Evolutionary conservation across 2,797 vertebrate species (phyloP), one percentile per base, ranked within the genome.

Genomic region (Enteromius anoplus): DNA sequence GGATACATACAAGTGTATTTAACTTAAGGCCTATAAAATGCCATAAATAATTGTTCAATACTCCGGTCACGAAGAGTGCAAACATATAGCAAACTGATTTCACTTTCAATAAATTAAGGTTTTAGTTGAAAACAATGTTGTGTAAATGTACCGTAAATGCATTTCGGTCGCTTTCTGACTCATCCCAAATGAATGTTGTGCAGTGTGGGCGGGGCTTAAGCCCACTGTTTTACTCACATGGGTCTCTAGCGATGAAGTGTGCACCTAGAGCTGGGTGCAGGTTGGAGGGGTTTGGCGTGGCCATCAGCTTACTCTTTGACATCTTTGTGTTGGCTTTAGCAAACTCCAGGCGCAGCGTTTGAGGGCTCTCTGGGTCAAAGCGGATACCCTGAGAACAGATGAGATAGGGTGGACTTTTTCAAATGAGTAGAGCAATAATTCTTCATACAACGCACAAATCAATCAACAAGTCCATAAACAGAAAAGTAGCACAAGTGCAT

Each of bases 291-390:
- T 99, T 99, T 68, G 98, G 98, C 51, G 98, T 98, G 80, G 96
- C 98, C 97, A 99, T 97, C 93, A 99, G 95, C 93, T 99, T 99
- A 96, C 95, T 99, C 94, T 99, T 99, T 87, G 98, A 97, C 98
- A 99, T 99, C 95, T 99, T 99, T 88, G 98, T 99, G 94, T 99
- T 99, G 92, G 98, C 97, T 95, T 99, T 99, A 87, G 98, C 98
- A 93, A 99, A 99, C 93, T 99, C 98, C 95, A 99, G 96, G 93
- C 97, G 96, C 94, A 99, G 92, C 84, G 98, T 99, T 93, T 99
- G 98, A 12, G 98, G 97, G 84, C 97, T 99, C 95, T 99, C 98
- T 2, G 98, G 98, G 93, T 99, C 98, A 73, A 99, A 99, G 91
- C 97, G 96, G 91, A 99, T 97, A 82, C 98, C 98, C 98, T 99